Percentiles rank a stretch among this genome's conserved stretches.
Conservation (phyloP, 2,888 invertebrate genomes). For the Nasonia oneida region DNA sequence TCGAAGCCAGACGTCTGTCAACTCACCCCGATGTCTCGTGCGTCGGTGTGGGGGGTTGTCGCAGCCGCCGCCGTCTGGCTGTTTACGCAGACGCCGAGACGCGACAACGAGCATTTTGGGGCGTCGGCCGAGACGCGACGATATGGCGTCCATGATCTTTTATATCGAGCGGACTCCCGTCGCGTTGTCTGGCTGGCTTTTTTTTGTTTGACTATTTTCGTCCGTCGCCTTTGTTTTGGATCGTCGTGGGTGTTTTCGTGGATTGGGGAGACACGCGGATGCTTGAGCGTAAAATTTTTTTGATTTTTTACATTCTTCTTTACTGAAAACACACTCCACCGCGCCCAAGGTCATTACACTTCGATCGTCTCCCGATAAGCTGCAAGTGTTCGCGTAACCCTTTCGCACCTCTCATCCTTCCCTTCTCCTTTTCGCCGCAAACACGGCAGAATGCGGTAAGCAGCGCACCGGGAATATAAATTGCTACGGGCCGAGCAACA, state of each 20-base stretch:
- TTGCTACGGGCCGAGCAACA: constrained; percentile 29
- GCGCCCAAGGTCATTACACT: neutral
- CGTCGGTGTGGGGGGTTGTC: neutral
- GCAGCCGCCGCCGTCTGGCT: neutral
- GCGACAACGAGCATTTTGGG: neutral
- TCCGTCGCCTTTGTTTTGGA: too few relatives aligned
- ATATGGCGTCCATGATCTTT: constrained; percentile 7
- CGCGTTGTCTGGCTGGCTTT: neutral
- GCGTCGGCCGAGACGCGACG: constrained; percentile 12
- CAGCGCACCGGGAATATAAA: constrained; percentile 65
- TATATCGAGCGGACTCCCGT: neutral
- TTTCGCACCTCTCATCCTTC: neutral
- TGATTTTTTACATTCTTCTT: neutral
- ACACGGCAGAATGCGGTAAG: constrained; percentile 29
- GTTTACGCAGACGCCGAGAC: constrained; percentile 20
- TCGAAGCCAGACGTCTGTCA: neutral
- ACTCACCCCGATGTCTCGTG: constrained; percentile 1
- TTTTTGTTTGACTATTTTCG: neutral
- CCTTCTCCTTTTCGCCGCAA: neutral
- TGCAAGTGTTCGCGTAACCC: neutral
- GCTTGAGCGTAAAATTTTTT: neutral
- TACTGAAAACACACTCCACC: neutral
- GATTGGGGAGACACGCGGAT: neutral
- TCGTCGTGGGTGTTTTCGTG: too few relatives aligned
- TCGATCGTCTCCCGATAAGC: constrained; percentile 3